A percentile compares a stretch with the other conserved stretches of the same genome.
phyloP scores from a whole-genome alignment of 2,113 vertebrate species.

The Lagopus leucura region DNA sequence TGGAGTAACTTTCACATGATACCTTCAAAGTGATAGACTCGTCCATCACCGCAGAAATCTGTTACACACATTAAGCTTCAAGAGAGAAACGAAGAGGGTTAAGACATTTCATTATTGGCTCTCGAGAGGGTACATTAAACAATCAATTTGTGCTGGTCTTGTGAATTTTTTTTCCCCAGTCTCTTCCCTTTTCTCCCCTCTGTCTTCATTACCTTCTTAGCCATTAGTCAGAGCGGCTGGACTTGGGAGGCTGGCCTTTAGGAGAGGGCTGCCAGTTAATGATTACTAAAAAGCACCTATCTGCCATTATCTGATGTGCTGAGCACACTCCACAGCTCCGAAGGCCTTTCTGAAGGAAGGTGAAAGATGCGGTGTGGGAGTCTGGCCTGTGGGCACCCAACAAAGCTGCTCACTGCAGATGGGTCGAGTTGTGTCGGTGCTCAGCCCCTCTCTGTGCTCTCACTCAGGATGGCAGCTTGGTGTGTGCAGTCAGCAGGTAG shows the following conservation, averaged over 20 bases:
- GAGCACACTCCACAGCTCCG: conserved; percentile 36
- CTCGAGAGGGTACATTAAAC: conserved; percentile 74
- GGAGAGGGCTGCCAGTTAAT: conserved; percentile 56
- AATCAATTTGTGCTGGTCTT: conserved; percentile 57
- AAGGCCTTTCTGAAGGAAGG: conserved; percentile 17
- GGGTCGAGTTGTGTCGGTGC: background rate
- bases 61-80: conserved; percentile 67
- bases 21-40: conserved; percentile 72
- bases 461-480: background rate
- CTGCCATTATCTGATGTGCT: conserved; percentile 51
- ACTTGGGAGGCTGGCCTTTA: conserved; percentile 54
- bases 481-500: background rate
- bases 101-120: conserved; percentile 66
- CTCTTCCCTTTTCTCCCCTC: conserved; percentile 57
- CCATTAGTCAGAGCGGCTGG: conserved; percentile 58
- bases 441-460: background rate
- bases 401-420: background rate
- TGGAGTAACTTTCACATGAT: conserved; percentile 64
- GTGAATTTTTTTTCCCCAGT: conserved; percentile 26
- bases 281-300: conserved; percentile 63
- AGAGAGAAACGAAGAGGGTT: conserved; percentile 63
- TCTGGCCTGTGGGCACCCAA: background rate
- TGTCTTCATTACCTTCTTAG: conserved; percentile 60
- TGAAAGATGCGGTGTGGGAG: background rate
- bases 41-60: conserved; percentile 63